Evolutionary conservation across 2,113 vertebrate genomes (phyloP), one percentile per base, ranked within the genome.

Genomic region (Platichthys stellatus): DNA sequence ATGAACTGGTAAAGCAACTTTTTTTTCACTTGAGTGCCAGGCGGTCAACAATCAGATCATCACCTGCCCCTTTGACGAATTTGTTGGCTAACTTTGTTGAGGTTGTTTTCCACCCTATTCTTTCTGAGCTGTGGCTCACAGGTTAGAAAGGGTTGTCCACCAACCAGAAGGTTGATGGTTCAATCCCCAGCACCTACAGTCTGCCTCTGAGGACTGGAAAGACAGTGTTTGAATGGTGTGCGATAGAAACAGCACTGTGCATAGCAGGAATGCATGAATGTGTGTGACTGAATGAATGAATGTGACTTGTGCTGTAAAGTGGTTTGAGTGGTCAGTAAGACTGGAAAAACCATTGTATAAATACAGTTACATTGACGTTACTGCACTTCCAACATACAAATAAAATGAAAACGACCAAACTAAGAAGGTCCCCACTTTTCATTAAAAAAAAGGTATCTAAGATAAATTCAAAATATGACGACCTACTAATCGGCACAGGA

Each of bases 381-480:
- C 20, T 54, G 20, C 51, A 3, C 7, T 51, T 51, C 15, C 47
- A 51, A 4, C 47, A 38, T 58, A 59, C 47, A 63, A 66, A 78
- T 53, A 61, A 62, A 81, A 56, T 26, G 21, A 63, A 73, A 69
- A 35, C 14, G 15, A 18, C 35, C 18, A 14, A 66, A 26, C 47
- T 12, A 53, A 69, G 6, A 31, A 31, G 31, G 6, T 31, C 6
- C 12, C 24, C 13, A 11, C 15, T 63, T 8, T 67, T 49, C 69
- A 28, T 66, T 76, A 49, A n/a, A 56, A 76, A 72, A 11, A 79
- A 76, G 18, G 14, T 67, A 49, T 17, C 3, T 6, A 18, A 17
- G 45, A 49, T 31, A 23, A 35, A 62, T 49, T 58, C 28, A 54
- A 49, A 76, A 66, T 21, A 59, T 56, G 21, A 26, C 63, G 67